Evolutionary conservation across 2,888 invertebrate species (phyloP), one percentile per base, ranked within the genome.

Genomic region (Metellina segmentata): DNA sequence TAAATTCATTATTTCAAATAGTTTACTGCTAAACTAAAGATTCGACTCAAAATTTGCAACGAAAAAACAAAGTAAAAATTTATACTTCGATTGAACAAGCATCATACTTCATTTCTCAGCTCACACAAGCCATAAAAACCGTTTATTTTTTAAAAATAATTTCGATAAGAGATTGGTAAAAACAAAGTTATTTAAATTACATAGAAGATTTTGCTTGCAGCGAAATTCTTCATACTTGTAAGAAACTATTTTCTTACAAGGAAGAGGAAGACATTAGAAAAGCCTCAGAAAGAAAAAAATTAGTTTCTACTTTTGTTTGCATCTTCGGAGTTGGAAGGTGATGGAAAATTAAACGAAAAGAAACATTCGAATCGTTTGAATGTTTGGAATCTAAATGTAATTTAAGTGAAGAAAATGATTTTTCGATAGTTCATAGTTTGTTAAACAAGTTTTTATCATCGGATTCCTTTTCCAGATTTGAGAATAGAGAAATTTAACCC

Each of bases 311-410:
- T 72, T 19, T 7, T 6, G 19, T 72, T 72, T 72, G 20, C 20
- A 34, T 34, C 34, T 20, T 34, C n/a, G 13, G 16, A 16, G 34
- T 61, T 7, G 61, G 49, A 81, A 20, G 71, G 49, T 53, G 52
- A 72, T 77, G 78, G 53, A 78, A 78, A 77, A 86, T 78, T 78
- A 78, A 78, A 86, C 70, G 86, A 69, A 70, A 85, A 77, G 72
- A 71, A 20, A 61, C 70, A 19, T 72, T 87, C 79, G 70, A 83
- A 71, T 87, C 52, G 71, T 52, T 87, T 81, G n/a, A 48, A 52
- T 53, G 71, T 49, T 53, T 13, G 16, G 53, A 53, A 72, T 48
- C n/a, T n/a, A 51, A 72, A 81, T 71, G 79, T 52, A 87, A 87
- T 48, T 71, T 7, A 71, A 81, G 87, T 70, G 49, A 9, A 16